Evolutionary conservation across 2,888 invertebrate species (phyloP), one percentile per base, ranked within the genome.

Genomic region (Colletes collaris): DNA sequence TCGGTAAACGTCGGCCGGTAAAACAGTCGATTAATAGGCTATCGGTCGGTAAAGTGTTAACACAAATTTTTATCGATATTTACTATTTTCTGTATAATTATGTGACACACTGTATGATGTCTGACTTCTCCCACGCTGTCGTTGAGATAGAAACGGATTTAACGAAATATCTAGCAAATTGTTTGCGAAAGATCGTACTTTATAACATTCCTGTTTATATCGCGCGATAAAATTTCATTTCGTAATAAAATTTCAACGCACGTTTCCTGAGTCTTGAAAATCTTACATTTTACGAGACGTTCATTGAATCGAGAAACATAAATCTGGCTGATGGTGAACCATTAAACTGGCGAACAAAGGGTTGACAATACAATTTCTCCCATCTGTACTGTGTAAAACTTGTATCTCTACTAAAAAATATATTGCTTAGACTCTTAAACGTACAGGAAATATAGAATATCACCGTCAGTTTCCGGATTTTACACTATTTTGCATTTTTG

Each of bases 261-360:
- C 7, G 53, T 55, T 40, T 66, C 66, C 10, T 13, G 49, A 19
- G 7, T 19, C 37, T 71, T 58, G 56, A 71, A 65, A 40, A 10
- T 44, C 44, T 19, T 44, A 13, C 27, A 13, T 69, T 69, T 52
- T 52, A 40, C 40, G 27, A 69, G 60, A 69, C 40, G 52, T 49
- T 68, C 50, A 19, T 19, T 10, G 56, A 10, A 49, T 52, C n/a
- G 0, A 11, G 40, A 8, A 6, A 40, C 37, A 40, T 65, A 56
- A 65, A 65, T 65, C 56, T 27, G 5, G n/a, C 10, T 27, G 19
- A 71, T 64, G 64, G 56, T 3, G 52, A 16, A 19, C 71, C 65
- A 71, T 71, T 64, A 70, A 65, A 65, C 16, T 55, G 19, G 11
- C 5, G 19, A n/a, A n/a, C 7, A 64, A 56, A 64, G 46, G 37